A percentile compares a stretch with the other conserved stretches of the same genome.
Evolutionary conservation across 2,888 invertebrate species (phyloP).

Genomic region (Didymodactylos carnosus): DNA sequence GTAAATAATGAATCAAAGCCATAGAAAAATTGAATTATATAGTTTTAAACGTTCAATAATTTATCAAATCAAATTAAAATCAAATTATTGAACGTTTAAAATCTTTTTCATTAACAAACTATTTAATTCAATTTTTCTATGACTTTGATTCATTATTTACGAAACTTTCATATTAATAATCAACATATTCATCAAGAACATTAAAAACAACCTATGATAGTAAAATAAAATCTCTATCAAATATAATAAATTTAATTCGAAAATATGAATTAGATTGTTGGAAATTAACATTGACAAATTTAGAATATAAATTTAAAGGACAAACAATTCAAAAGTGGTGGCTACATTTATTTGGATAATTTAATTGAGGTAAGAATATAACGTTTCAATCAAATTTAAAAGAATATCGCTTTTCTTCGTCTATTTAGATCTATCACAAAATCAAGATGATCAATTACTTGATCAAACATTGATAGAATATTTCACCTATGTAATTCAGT

Average conservation of each 20-base stretch:
- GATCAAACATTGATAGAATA: too few relatives aligned
- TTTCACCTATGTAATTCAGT: too few relatives aligned
- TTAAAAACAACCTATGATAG: too few relatives aligned
- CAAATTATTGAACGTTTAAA: not conserved
- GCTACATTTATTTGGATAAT: not conserved
- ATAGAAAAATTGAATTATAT: not conserved
- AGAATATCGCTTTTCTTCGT: too few relatives aligned
- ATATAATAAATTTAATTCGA: not conserved
- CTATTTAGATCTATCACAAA: too few relatives aligned
- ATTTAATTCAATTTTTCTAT: not conserved
- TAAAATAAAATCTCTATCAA: not conserved
- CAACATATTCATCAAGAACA: not conserved
- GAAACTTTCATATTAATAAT: not conserved
- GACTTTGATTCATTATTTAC: not conserved
- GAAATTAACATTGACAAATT: not conserved
- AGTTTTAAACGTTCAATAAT: not conserved
- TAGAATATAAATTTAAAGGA: not conserved
- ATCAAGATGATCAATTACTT: too few relatives aligned
- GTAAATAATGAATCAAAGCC: not conserved
- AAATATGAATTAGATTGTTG: not conserved
- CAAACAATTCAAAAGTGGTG: not conserved
- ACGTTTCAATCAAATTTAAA: too few relatives aligned
- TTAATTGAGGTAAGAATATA: too few relatives aligned
- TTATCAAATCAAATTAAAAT: not conserved
- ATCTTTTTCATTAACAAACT: not conserved